Evolutionary conservation across 2,113 vertebrate species (phyloP).

Genomic region (Aepyceros melampus): DNA sequence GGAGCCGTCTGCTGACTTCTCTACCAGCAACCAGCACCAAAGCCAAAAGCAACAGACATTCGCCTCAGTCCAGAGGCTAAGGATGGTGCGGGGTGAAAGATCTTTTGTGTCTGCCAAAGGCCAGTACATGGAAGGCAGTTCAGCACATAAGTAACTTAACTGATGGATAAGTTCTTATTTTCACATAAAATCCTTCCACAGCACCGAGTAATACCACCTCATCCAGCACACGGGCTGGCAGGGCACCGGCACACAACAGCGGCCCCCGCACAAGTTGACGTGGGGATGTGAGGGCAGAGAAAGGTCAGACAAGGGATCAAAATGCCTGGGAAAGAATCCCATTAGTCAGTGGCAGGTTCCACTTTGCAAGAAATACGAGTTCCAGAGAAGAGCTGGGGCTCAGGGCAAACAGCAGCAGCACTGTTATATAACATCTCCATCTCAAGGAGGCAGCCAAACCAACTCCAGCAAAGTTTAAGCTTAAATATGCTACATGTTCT

Average conservation of each 20-base stretch:
- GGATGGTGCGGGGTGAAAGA: not conserved
- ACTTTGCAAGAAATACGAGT: not conserved
- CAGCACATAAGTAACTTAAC: not conserved
- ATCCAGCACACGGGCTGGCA: not conserved
- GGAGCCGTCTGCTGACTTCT: conserved; percentile 33
- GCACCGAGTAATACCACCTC: not conserved
- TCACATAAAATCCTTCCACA: not conserved
- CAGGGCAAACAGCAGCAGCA: not conserved
- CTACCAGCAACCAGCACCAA: not conserved
- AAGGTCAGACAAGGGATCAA: not conserved
- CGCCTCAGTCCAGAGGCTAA: not conserved
- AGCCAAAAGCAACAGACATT: conserved; percentile 35
- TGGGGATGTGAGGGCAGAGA: not conserved
- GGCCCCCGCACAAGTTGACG: rapidly evolving
- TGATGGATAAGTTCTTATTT: not conserved
- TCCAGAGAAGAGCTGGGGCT: not conserved
- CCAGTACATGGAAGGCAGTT: not conserved
- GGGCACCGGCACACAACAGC: not conserved
- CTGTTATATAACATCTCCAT: not conserved
- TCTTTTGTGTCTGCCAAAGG: not conserved
- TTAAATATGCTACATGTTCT: not conserved
- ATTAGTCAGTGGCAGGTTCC: not conserved
- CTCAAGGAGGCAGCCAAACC: not conserved
- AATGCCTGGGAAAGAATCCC: not conserved
- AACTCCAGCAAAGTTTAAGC: not conserved